Conservation (phyloP, 2,888 invertebrate species). For the Steinernema carpocapsae region DNA sequence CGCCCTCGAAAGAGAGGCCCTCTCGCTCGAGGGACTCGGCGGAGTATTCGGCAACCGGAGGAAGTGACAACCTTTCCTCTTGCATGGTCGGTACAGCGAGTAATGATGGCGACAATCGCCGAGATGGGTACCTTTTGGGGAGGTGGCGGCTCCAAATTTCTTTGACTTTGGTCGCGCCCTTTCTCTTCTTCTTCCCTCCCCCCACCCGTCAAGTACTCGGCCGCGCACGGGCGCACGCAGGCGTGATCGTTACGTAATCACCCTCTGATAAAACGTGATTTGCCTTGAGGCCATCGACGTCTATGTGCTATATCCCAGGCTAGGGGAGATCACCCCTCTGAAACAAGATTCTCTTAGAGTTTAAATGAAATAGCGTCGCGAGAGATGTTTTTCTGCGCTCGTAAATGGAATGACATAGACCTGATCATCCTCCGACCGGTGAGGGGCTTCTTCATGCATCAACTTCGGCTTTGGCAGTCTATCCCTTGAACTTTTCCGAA, state of each 20-base stretch:
- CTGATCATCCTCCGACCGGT: not conserved
- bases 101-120: conserved; percentile 25
- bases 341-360: conserved; percentile 9
- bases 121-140: conserved; percentile 30
- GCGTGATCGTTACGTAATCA: conserved; percentile 32
- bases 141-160: conserved; percentile 24
- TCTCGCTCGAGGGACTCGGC: not conserved
- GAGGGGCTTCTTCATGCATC: not conserved
- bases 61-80: conserved; percentile 33
- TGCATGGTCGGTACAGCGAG: conserved; percentile 32
- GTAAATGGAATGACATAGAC: conserved; percentile 33
- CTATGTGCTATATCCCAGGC: conserved; percentile 21
- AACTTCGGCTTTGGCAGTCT: not conserved
- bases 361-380: conserved; percentile 21
- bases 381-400: conserved; percentile 34
- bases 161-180: conserved; percentile 33
- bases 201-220: conserved; percentile 33
- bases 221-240: conserved; percentile 30
- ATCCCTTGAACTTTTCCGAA: not conserved
- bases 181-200: conserved; percentile 24
- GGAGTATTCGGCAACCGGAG: not conserved
- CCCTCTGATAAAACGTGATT: conserved; percentile 30
- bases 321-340: not conserved
- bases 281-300: conserved; percentile 34
- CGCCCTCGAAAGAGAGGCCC: not conserved